These are phyloP conservation scores for Celastrina argiolus DNA, from an alignment of 2,888 invertebrate species.

Conservation along the genomic window DNA sequence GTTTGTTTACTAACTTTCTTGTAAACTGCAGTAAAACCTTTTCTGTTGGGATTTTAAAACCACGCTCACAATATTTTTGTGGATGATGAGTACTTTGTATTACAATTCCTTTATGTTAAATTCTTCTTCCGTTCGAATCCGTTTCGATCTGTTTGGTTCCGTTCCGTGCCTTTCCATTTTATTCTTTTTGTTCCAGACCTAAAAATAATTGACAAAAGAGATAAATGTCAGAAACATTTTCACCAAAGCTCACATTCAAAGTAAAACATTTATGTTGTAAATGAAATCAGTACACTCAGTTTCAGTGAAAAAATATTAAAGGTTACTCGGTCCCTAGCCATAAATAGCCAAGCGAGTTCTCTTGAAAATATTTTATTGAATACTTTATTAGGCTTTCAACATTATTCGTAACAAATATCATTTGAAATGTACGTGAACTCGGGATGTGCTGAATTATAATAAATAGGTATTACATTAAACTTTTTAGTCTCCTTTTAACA, in stretches of 20 bases:
- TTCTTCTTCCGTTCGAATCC: no score
- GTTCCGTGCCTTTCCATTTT: no score
- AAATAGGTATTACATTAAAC: neutral
- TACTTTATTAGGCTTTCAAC: neutral
- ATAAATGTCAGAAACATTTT: neutral
- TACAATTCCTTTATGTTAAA: no score
- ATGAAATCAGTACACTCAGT: neutral
- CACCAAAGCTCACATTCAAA: neutral
- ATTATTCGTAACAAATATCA: neutral
- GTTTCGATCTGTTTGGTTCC: no score
- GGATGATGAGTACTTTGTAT: no score
- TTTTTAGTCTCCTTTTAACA: no score
- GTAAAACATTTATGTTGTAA: neutral
- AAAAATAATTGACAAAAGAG: no score
- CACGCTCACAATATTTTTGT: no score
- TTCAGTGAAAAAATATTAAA: slow-evolving; percentile 2
- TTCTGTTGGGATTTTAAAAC: no score
- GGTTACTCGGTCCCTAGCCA: neutral
- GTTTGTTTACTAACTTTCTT: no score
- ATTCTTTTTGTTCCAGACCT: no score
- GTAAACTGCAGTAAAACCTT: no score
- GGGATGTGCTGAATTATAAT: neutral
- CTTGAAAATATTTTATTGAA: slow-evolving; percentile 7
- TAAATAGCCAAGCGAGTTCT: slow-evolving; percentile 3
- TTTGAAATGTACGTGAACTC: neutral